Percentiles rank a stretch among this genome's conserved stretches.
Conservation (phyloP, 2,797 vertebrate species). For the Chaenodraco wilsoni region DNA sequence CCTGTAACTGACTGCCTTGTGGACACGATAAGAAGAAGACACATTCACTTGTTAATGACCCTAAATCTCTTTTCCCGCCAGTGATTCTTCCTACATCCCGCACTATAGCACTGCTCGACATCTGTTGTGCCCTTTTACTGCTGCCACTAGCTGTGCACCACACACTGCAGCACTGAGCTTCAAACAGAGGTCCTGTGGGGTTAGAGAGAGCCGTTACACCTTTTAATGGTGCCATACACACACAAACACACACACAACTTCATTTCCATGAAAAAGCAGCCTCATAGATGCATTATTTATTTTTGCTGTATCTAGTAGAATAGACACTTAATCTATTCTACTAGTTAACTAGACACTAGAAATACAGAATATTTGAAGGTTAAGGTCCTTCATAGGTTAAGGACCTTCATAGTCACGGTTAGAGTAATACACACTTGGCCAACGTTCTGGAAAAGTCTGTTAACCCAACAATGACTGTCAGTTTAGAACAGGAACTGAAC, state of each 20-base stretch:
- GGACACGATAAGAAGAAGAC: too few species aligned
- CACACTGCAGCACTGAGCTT: slow-evolving; percentile 28
- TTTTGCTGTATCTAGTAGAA: slow-evolving; percentile 14
- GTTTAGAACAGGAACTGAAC: too few species aligned
- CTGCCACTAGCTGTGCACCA: slow-evolving; percentile 12
- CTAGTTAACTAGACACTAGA: not conserved
- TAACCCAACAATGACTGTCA: too few species aligned
- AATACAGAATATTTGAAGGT: not conserved
- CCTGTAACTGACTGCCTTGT: too few species aligned
- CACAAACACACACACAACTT: slow-evolving; percentile 3
- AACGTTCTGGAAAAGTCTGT: too few species aligned
- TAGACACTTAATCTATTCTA: not conserved
- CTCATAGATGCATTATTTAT: slow-evolving; percentile 28
- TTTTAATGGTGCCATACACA: slow-evolving; percentile 32
- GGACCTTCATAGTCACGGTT: not conserved
- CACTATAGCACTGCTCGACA: slow-evolving; percentile 10
- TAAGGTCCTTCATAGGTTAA: not conserved
- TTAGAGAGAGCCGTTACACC: slow-evolving; percentile 20
- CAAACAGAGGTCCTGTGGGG: slow-evolving; percentile 30
- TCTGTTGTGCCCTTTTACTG: slow-evolving; percentile 29
- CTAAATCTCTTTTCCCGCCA: too few species aligned
- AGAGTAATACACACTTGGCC: too few species aligned
- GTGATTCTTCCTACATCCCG: not conserved
- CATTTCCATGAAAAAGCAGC: slow-evolving; percentile 10
- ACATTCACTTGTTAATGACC: too few species aligned